Base-by-base conservation (phyloP, 2,888 invertebrate species). In the Pilophorus perplexus region DNA sequence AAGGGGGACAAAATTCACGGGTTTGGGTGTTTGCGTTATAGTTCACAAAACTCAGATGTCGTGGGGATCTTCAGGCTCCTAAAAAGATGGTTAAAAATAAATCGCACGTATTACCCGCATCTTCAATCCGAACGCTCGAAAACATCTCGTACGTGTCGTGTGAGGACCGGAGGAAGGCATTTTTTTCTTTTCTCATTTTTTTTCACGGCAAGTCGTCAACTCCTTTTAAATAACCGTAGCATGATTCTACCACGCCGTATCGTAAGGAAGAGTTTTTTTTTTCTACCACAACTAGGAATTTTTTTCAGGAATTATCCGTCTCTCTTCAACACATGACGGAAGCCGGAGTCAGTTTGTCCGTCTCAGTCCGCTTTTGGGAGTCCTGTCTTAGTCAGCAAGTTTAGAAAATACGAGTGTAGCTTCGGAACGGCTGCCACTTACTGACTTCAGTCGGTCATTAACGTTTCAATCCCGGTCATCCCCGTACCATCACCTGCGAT, bases 191-290 rank as follows among this genome's bases (percentile, higher is more conserved):
- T n/a, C n/a, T n/a, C 40, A 44, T 25, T 40, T 59, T 57, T 37
- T 59, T 42, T 27, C 59, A 16, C 23, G 23, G n/a, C n/a, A 59
- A 40, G 14, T 59, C 42, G 59, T 59, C 59, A 59, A 59, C 59
- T 40, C 59, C 59, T n/a, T 59, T 27, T 59, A 59, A 59, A 59
- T 59, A 59, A 59, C 59, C 59, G 59, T 59, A 59, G 44, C 59
- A 59, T 59, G 59, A 59, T 59, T 42, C 59, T 10, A 27, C 59
- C 44, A 23, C 42, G 42, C n/a, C n/a, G 23, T 27, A 40, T 27
- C 42, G 6, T 16, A 27, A 22, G 12, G 14, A n/a, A 5, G 10
- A 18, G 4, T 1, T 27, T 52, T 52, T 52, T 52, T 52, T 14
- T 23, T 25, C 10, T 52, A 18, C 28, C 27, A 28, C 14, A n/a